Conservation (phyloP, 2,797 vertebrate species). For the Coluber constrictor region DNA sequence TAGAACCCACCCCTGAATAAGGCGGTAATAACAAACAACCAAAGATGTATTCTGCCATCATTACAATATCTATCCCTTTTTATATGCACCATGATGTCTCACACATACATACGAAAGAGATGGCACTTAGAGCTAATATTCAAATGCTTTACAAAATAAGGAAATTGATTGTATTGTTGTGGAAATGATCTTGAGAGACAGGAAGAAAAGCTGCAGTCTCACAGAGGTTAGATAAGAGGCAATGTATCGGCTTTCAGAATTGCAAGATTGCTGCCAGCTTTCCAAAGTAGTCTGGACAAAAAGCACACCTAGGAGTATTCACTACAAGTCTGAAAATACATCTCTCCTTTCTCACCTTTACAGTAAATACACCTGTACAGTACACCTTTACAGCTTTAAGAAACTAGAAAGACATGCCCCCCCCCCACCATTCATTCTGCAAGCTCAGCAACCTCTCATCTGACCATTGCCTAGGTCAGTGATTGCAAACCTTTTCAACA, state of each 20-base stretch:
- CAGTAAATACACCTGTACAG: not conserved
- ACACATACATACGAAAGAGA: not conserved
- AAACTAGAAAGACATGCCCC: not conserved
- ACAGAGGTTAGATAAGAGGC: not conserved
- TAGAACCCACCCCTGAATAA: too few species aligned
- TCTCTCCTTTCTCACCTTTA: not conserved
- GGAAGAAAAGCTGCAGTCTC: not conserved
- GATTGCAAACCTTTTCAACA: too few species aligned
- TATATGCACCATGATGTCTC: not conserved
- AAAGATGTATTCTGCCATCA: not conserved
- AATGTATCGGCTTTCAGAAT: not conserved
- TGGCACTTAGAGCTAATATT: not conserved
- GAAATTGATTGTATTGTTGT: not conserved
- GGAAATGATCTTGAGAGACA: not conserved
- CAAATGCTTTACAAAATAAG: not conserved
- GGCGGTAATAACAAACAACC: not conserved
- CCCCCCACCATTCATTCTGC: not conserved
- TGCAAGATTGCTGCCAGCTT: not conserved
- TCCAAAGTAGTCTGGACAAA: not conserved
- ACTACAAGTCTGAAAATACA: not conserved
- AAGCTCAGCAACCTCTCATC: not conserved
- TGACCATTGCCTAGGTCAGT: not conserved
- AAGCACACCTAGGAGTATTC: not conserved
- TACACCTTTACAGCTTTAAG: not conserved
- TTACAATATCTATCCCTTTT: not conserved